Base-by-base conservation (phyloP, 1,140 invertebrate species). In the Bombyx mandarina region DNA sequence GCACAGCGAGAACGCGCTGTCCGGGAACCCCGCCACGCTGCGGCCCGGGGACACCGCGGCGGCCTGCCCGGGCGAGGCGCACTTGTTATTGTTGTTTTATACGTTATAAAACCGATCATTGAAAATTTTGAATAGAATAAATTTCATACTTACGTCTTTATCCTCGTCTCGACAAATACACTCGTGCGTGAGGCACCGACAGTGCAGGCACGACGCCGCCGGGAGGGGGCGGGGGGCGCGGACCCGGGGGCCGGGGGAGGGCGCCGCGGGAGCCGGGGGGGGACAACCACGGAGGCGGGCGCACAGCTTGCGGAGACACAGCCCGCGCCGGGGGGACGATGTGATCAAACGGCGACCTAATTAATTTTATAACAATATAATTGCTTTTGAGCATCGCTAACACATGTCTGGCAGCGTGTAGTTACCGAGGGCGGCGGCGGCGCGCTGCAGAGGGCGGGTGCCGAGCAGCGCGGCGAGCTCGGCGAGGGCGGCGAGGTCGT, bases 391-490 rank as follows among this genome's bases (percentile, higher is more conserved):
- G 45, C 1, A n/a, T 1, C n/a, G 45, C n/a, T 8, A 46, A 46
- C 2, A 46, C n/a, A 46, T 8, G 8, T 1, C 48, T 9, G 51
- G 45, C 26, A 7, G 48, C 8, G 12, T 50, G 73, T 88, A 94
- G 12, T 18, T 18, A 18, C 94, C 94, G 62, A 96, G 88, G 66
- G 90, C 89, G 56, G 81, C 68, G 0, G 95, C 94, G 50, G 93
- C 91, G 59, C 92, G 88, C 61, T 92, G 89, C 56, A 97, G 89
- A 64, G 90, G 83, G 9, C 89, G 88, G 50, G 91, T 92, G 1
- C 96, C 96, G 76, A 98, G 93, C 61, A 97, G 85, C 42, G 93
- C 92, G 3, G 93, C 92, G 52, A 97, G 93, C 89, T 97, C 96
- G 52, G 94, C 93, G 43, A 97, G 82, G 43, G 95, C 94, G 52